phyloP scores from a whole-genome alignment of 2,113 vertebrate species.

The Xenopus laevis region DNA sequence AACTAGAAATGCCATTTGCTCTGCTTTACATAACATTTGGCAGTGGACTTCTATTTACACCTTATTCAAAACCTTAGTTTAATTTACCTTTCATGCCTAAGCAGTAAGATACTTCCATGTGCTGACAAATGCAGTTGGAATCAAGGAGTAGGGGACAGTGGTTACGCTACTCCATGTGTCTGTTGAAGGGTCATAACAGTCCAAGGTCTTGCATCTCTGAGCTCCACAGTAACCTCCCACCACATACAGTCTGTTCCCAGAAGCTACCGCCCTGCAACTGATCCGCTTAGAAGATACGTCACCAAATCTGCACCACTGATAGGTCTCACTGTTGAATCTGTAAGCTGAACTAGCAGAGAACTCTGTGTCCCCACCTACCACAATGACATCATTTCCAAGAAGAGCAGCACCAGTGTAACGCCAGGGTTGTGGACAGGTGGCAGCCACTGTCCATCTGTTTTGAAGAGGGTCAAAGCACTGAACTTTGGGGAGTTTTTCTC shows the following conservation, averaged over 20 bases:
- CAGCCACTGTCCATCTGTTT: constrained; percentile 74
- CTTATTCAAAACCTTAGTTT: too few relatives aligned
- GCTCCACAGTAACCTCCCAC: constrained; percentile 79
- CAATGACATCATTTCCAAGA: constrained; percentile 72
- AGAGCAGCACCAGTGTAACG: constrained; percentile 77
- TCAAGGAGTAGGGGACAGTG: constrained; percentile 77
- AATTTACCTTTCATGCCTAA: constrained; percentile 47
- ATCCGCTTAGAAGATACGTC: constrained; percentile 74
- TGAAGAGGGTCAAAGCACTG: constrained; percentile 76
- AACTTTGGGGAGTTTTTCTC: constrained; percentile 75
- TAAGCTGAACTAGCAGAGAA: constrained; percentile 79
- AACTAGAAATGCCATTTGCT: too few relatives aligned
- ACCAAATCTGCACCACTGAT: constrained; percentile 78
- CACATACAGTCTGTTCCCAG: constrained; percentile 75
- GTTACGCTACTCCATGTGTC: constrained; percentile 80
- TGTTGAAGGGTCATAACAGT: constrained; percentile 76
- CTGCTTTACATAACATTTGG: too few relatives aligned
- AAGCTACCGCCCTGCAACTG: constrained; percentile 78
- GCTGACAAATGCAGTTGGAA: constrained; percentile 80
- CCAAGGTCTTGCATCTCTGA: constrained; percentile 76
- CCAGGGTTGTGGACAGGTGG: constrained; percentile 76
- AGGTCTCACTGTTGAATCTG: constrained; percentile 79
- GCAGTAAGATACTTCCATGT: constrained; percentile 80
- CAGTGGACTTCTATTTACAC: too few relatives aligned
- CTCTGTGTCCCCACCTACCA: constrained; percentile 76